These are phyloP conservation scores for Frankliniella fusca DNA, from an alignment of 2,888 invertebrate genomes.

Conservation along the genomic window DNA sequence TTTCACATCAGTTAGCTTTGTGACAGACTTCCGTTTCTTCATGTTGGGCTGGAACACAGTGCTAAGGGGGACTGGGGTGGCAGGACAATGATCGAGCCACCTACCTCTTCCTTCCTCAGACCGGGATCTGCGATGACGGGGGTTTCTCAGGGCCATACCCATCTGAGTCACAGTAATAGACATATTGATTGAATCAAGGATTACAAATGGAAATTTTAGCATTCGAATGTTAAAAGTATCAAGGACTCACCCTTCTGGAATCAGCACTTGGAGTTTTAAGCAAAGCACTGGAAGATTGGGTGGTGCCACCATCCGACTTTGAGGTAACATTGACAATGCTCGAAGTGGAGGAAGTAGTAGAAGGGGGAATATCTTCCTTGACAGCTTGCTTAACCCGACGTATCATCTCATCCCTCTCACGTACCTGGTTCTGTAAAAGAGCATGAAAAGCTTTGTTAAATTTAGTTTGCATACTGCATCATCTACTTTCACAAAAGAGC, in stretches of 20 bases:
- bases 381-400: constrained; percentile 58
- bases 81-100: constrained; percentile 88
- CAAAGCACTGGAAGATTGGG: constrained; percentile 29
- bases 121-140: constrained; percentile 72
- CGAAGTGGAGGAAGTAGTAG: background rate
- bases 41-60: constrained; percentile 85
- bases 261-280: background rate
- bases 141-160: constrained; percentile 65
- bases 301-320: constrained; percentile 20
- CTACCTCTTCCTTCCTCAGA: constrained; percentile 64
- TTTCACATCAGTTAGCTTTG: constrained; percentile 73
- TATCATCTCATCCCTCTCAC: constrained; percentile 59
- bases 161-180: constrained; percentile 51
- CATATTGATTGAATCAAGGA: constrained; percentile 43
- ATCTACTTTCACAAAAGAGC: constrained; percentile 27
- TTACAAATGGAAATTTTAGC: background rate
- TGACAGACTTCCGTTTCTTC: constrained; percentile 75
- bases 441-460: background rate
- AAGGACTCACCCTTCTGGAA: background rate
- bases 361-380: constrained; percentile 48
- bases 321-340: background rate
- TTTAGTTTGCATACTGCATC: constrained; percentile 32
- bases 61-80: constrained; percentile 73
- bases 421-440: constrained; percentile 51
- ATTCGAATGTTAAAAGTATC: background rate